Percentiles rank a stretch among this genome's conserved stretches.
phyloP scores from a whole-genome alignment of 2,888 invertebrate species.

The Folsomia candida region DNA sequence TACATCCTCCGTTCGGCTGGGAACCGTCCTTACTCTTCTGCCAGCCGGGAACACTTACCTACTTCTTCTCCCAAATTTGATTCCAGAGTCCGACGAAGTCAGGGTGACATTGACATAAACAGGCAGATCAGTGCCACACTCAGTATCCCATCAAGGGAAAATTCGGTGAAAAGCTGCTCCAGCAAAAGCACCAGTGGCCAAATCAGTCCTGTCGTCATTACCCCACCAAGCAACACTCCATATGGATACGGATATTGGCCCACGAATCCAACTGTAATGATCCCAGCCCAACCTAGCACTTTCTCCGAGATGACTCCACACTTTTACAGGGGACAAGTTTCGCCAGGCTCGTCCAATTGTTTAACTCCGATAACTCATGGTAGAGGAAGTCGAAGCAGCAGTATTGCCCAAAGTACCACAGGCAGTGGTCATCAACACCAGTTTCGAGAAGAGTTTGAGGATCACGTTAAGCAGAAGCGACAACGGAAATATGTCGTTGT shows the following conservation, averaged over 20 bases:
- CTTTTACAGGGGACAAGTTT: not conserved
- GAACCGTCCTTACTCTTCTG: conserved; percentile 9
- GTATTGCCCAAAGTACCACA: not conserved
- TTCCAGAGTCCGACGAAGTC: conserved; percentile 22
- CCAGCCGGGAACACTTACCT: conserved; percentile 13
- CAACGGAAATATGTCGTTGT: not conserved
- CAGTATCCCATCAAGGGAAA: conserved; percentile 46
- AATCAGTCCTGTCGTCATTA: not conserved
- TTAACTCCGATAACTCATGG: not conserved
- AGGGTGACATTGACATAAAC: conserved; percentile 25
- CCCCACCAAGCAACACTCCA: not conserved
- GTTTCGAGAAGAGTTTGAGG: not conserved
- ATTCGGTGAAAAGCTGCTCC: conserved; percentile 37
- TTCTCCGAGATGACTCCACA: not conserved
- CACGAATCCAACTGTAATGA: not conserved
- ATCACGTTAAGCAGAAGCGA: not conserved
- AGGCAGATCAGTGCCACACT: conserved; percentile 42
- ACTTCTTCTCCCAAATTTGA: conserved; percentile 19
- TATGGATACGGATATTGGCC: too few relatives aligned
- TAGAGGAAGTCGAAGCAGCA: conserved; percentile 7
- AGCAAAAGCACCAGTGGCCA: conserved; percentile 18
- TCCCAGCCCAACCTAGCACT: not conserved
- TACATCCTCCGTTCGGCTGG: conserved; percentile 8
- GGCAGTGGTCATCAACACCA: not conserved
- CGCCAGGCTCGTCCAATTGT: not conserved